Percentiles rank a stretch among this genome's conserved stretches.
Evolutionary conservation across 2,888 invertebrate species (phyloP).

Genomic region (Trissolcus brochymenae): DNA sequence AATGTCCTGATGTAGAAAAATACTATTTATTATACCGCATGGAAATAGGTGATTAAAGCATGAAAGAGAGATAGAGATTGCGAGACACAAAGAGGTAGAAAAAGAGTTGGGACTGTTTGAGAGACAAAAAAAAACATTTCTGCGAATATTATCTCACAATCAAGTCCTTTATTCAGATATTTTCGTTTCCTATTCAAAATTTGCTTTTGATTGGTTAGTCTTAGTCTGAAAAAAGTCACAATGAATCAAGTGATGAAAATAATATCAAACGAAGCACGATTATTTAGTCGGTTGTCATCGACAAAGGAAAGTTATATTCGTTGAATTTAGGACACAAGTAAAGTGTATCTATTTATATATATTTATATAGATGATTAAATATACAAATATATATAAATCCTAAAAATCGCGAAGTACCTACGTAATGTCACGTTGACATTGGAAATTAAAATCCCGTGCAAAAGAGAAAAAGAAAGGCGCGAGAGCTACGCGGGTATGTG

Average conservation of each 20-base stretch:
- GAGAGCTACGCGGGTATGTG: constrained; percentile 29
- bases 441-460: constrained; percentile 40
- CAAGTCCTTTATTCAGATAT: constrained; percentile 44
- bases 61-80: not conserved
- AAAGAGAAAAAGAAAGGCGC: constrained; percentile 21
- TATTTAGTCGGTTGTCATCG: constrained; percentile 20
- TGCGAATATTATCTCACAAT: constrained; percentile 43
- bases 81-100: not conserved
- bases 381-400: constrained; percentile 30
- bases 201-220: constrained; percentile 22
- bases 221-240: constrained; percentile 6
- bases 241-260: not conserved
- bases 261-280: constrained; percentile 11
- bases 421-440: constrained; percentile 22
- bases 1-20: constrained; percentile 63
- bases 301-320: constrained; percentile 48
- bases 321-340: constrained; percentile 25
- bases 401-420: constrained; percentile 17
- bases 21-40: constrained; percentile 58
- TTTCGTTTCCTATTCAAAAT: constrained; percentile 30
- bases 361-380: constrained; percentile 30
- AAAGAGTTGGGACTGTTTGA: constrained; percentile 29
- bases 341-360: constrained; percentile 37
- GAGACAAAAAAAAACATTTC: constrained; percentile 10
- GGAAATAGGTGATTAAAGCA: constrained; percentile 20